These are phyloP conservation scores for Tangara arthus DNA, from an alignment of 2,797 vertebrate genomes.

Conservation along the genomic window DNA sequence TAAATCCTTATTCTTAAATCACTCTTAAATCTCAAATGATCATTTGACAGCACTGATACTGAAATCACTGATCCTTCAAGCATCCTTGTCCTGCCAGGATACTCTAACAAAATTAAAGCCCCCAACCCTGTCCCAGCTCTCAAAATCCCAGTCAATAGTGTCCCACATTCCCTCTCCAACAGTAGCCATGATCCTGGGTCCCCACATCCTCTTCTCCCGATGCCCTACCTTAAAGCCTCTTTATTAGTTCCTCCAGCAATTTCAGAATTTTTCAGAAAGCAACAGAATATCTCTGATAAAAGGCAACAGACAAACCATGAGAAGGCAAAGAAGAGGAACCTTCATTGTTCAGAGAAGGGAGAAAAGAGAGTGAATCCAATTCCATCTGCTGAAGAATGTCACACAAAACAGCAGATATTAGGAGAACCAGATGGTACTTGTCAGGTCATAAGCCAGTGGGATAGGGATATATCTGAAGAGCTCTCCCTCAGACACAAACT, in stretches of 20 bases:
- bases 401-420: not conserved
- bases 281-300: not conserved
- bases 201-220: not conserved
- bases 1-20: not conserved
- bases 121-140: not conserved
- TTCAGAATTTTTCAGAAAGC: not conserved
- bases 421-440: not conserved
- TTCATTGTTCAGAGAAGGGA: not conserved
- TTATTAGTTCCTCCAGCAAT: not conserved
- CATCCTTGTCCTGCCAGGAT: not conserved
- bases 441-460: accelerated
- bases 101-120: not conserved
- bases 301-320: not conserved
- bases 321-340: not conserved
- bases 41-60: not conserved
- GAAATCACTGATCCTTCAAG: not conserved
- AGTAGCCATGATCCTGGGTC: not conserved
- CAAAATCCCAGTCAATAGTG: not conserved
- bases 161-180: not conserved
- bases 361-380: not conserved
- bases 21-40: not conserved
- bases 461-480: not conserved
- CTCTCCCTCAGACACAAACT: not conserved
- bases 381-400: not conserved
- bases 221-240: not conserved